Evolutionary conservation across 2,888 invertebrate genomes (phyloP).

Genomic region (Villa cingulata): DNA sequence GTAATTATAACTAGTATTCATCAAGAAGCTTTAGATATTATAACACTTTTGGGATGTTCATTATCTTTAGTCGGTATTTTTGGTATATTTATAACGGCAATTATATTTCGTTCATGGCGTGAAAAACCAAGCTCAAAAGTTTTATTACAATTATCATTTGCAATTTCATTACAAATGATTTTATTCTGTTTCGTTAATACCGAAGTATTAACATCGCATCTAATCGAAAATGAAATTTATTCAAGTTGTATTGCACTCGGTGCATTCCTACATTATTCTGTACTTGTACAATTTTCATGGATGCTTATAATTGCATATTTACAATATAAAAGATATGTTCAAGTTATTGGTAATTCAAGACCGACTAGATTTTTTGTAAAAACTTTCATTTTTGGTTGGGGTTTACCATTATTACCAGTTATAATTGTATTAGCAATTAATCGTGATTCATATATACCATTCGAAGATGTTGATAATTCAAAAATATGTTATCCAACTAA

Average conservation of each 20-base stretch:
- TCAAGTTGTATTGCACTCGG: conserved; percentile 45
- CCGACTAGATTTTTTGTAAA: conserved; percentile 49
- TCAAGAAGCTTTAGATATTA: conserved; percentile 39
- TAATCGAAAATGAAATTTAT: conserved; percentile 24
- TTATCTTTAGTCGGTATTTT: conserved; percentile 44
- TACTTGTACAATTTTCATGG: conserved; percentile 55
- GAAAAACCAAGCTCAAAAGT: conserved; percentile 50
- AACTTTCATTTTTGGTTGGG: conserved; percentile 50
- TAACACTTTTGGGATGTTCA: conserved; percentile 45
- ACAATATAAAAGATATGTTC: conserved; percentile 54
- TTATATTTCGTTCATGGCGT: conserved; percentile 45
- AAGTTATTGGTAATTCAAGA: conserved; percentile 44
- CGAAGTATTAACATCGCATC: conserved; percentile 22
- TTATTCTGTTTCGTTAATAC: conserved; percentile 29
- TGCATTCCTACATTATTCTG: conserved; percentile 49
- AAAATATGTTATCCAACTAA: conserved; percentile 44
- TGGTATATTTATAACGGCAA: conserved; percentile 46
- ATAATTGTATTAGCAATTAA: conserved; percentile 36
- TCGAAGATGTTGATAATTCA: conserved; percentile 18
- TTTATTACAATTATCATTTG: conserved; percentile 47
- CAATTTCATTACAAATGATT: conserved; percentile 46
- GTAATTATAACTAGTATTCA: conserved; percentile 31
- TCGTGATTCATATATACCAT: conserved; percentile 37
- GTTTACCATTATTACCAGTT: conserved; percentile 44
- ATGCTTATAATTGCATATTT: conserved; percentile 55